Evolutionary conservation across 2,888 invertebrate genomes (phyloP).

Genomic region (Eutolmus rufibarbis): DNA sequence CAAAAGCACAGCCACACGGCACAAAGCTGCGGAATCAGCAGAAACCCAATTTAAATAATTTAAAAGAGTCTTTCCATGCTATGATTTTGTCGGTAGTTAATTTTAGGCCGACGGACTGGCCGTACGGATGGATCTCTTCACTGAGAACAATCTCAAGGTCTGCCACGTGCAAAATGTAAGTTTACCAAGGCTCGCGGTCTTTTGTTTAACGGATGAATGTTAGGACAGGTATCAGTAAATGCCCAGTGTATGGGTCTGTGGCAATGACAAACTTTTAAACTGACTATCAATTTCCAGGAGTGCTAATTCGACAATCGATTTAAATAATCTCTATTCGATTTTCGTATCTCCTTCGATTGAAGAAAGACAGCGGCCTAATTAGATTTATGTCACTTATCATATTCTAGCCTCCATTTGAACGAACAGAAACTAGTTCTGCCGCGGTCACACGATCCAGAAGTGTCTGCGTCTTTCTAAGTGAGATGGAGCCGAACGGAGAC

Average conservation of each 20-base stretch:
- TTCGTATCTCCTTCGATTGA: background rate
- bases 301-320: background rate
- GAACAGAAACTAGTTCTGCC: background rate
- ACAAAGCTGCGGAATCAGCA: constrained; percentile 27
- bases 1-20: constrained; percentile 12
- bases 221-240: background rate
- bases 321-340: background rate
- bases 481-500: constrained; percentile 23
- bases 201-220: background rate
- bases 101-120: constrained; percentile 5
- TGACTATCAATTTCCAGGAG: background rate
- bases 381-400: constrained; percentile 39
- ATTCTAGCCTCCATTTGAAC: background rate
- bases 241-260: background rate
- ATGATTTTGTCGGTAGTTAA: constrained; percentile 41
- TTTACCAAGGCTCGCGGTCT: background rate
- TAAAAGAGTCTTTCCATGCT: constrained; percentile 40
- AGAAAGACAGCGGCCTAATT: constrained; percentile 10
- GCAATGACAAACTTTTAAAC: background rate
- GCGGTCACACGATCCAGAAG: constrained; percentile 26
- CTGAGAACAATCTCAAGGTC: background rate
- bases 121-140: background rate
- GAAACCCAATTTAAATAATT: constrained; percentile 47
- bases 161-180: background rate
- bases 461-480: constrained; percentile 9